These are phyloP conservation scores for Trisateles emortualis DNA, from an alignment of 2,888 invertebrate genomes.

Conservation along the genomic window DNA sequence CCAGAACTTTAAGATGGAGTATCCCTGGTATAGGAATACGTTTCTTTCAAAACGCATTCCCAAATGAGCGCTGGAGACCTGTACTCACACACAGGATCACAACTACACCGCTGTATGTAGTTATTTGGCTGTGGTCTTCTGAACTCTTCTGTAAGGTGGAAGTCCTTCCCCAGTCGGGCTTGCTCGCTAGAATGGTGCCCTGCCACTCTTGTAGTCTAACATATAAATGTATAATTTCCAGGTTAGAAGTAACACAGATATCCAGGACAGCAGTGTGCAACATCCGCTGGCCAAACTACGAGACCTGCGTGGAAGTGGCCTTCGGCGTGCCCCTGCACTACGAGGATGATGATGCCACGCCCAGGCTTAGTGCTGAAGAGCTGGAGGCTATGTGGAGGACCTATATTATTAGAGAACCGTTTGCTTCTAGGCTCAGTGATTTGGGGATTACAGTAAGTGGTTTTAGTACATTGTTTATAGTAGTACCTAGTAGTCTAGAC, in stretches of 20 bases:
- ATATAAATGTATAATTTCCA: constrained; percentile 45
- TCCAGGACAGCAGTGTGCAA: constrained; percentile 66
- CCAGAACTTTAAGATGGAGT: too few relatives aligned
- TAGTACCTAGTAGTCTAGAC: too few relatives aligned
- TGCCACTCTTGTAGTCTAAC: too few relatives aligned
- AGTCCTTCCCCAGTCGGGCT: too few relatives aligned
- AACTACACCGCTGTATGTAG: too few relatives aligned
- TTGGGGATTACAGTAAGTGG: constrained; percentile 68
- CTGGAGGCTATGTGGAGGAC: constrained; percentile 71
- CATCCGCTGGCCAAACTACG: constrained; percentile 75
- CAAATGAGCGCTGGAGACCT: too few relatives aligned
- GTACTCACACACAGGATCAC: too few relatives aligned
- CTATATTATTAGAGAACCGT: constrained; percentile 62
- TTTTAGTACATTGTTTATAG: not conserved
- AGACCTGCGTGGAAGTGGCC: constrained; percentile 67
- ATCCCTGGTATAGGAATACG: too few relatives aligned
- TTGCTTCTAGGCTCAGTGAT: constrained; percentile 56
- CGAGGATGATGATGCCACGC: constrained; percentile 52
- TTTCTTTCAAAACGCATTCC: too few relatives aligned
- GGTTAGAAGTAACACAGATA: constrained; percentile 70
- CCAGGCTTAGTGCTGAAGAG: constrained; percentile 63
- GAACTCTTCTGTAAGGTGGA: too few relatives aligned
- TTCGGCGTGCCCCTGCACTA: constrained; percentile 73
- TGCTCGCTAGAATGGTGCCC: too few relatives aligned
- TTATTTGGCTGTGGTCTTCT: too few relatives aligned